phyloP scores from a whole-genome alignment of 2,888 invertebrate genomes.

The Antheraea assamensis region DNA sequence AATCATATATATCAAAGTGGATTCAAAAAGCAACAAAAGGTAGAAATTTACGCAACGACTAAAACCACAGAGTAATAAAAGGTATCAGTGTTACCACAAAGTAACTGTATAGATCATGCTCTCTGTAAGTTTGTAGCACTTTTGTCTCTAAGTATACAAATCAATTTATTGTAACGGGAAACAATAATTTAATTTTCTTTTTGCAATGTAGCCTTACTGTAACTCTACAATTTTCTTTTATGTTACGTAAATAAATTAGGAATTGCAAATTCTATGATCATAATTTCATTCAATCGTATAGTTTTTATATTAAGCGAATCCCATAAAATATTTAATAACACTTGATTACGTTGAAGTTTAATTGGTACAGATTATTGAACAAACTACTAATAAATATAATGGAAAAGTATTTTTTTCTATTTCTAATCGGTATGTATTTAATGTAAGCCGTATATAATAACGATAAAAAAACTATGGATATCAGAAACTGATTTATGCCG shows the following conservation, averaged over 20 bases:
- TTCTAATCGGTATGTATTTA: slow-evolving; percentile 15
- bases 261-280: neutral
- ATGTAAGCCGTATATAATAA: neutral
- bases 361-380: neutral
- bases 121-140: too few species aligned
- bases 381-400: slow-evolving; percentile 7
- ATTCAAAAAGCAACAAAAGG: too few species aligned
- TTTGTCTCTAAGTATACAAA: too few species aligned
- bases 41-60: too few species aligned
- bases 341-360: neutral
- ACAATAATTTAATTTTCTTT: too few species aligned
- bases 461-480: neutral
- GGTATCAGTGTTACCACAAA: too few species aligned
- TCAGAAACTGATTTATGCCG: too few species aligned
- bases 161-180: too few species aligned
- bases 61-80: too few species aligned
- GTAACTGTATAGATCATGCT: too few species aligned
- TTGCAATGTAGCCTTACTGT: neutral
- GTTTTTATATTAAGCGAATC: neutral
- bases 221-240: neutral
- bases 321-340: neutral
- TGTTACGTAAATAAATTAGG: neutral
- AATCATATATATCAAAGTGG: too few species aligned
- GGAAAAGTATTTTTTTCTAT: neutral
- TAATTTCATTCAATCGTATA: slow-evolving; percentile 6